Evolutionary conservation across 2,113 vertebrate species (phyloP).

Genomic region (Pluvialis apricaria): DNA sequence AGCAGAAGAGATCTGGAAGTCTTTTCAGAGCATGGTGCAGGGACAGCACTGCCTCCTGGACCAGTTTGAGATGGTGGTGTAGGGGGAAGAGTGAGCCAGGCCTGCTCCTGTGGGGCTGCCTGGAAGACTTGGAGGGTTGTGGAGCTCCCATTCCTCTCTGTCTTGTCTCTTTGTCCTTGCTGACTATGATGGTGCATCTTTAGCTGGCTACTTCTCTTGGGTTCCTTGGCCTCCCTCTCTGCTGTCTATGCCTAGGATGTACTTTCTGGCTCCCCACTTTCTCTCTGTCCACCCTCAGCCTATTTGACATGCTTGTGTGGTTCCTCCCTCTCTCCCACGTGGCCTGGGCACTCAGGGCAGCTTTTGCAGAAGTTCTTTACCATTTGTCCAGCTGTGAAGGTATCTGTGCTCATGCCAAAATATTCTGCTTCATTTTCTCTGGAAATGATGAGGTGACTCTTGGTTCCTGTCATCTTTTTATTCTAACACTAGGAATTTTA

Average conservation of each 20-base stretch:
- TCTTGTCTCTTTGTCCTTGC: neutral
- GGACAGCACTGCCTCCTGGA: neutral
- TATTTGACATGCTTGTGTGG: neutral
- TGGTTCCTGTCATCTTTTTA: neutral
- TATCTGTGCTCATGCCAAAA: neutral
- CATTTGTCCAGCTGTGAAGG: neutral
- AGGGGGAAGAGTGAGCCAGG: neutral
- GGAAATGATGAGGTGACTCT: neutral
- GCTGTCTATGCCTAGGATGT: neutral
- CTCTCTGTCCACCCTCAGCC: neutral
- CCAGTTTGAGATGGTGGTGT: neutral
- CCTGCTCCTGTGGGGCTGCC: neutral
- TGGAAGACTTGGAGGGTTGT: neutral
- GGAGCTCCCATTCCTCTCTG: neutral
- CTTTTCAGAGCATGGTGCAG: neutral
- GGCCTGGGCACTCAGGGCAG: neutral
- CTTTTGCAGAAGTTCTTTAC: neutral
- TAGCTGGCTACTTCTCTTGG: neutral
- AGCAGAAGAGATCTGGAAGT: neutral
- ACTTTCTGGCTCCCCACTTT: neutral
- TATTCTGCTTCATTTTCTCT: neutral
- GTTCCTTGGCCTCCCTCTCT: neutral
- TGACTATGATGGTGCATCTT: neutral
- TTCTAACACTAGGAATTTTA: neutral
- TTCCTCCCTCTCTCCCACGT: neutral